These are phyloP conservation scores for Acromyrmex echinatior DNA, from an alignment of 1,140 invertebrate genomes.

Conservation along the genomic window DNA sequence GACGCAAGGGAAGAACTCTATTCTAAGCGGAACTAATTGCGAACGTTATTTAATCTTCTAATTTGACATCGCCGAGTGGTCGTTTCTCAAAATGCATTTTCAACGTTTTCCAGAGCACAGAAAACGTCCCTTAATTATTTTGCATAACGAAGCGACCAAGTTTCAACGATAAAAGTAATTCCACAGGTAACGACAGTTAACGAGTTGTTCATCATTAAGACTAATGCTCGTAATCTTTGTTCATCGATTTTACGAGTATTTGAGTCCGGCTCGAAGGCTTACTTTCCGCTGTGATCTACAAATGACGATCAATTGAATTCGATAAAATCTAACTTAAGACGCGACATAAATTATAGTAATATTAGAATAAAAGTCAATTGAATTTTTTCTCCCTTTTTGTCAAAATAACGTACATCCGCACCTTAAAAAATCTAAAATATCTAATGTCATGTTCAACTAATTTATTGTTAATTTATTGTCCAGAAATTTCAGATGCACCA, in stretches of 20 bases:
- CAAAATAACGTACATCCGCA: neutral
- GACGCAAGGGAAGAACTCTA: conserved; percentile 24
- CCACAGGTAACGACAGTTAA: conserved; percentile 12
- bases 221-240: conserved; percentile 27
- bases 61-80: conserved; percentile 47
- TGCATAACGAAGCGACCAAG: conserved; percentile 38
- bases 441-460: neutral
- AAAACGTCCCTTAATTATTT: conserved; percentile 46
- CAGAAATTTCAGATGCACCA: neutral
- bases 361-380: neutral
- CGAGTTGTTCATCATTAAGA: conserved; percentile 38
- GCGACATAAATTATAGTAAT: neutral
- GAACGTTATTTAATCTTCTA: conserved; percentile 39
- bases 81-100: conserved; percentile 45
- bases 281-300: neutral
- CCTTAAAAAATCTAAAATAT: neutral
- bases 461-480: neutral
- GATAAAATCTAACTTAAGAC: neutral
- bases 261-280: neutral
- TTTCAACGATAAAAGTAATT: conserved; percentile 28
- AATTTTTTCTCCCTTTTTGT: neutral
- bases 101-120: conserved; percentile 10
- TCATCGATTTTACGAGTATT: neutral
- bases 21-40: conserved; percentile 40
- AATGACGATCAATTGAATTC: neutral